Conservation (phyloP, 1,140 invertebrate species). For the Brachionus paranguensis region DNA sequence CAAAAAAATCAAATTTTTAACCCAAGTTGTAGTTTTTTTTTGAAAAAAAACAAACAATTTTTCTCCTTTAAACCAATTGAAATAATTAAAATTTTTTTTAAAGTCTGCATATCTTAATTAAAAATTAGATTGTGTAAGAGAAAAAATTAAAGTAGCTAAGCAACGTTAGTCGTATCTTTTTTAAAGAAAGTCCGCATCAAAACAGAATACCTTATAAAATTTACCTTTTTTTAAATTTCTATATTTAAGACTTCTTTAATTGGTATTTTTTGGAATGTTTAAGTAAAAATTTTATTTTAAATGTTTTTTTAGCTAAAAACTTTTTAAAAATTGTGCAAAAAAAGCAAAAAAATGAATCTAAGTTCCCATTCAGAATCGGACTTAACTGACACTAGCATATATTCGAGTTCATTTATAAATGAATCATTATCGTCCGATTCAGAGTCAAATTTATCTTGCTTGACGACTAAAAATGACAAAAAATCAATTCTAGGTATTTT, state of each 20-base stretch:
- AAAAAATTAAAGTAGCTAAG: background rate
- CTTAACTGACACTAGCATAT: background rate
- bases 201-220: background rate
- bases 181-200: background rate
- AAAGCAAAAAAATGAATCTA: background rate
- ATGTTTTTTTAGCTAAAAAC: background rate
- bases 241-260: background rate
- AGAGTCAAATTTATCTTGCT: background rate
- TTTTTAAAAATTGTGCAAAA: background rate
- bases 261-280: background rate
- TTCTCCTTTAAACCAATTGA: background rate
- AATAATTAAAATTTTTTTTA: background rate
- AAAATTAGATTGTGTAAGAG: slow-evolving; percentile 17
- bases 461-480: background rate
- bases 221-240: background rate
- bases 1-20: background rate
- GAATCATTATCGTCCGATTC: background rate
- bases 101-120: slow-evolving; percentile 23
- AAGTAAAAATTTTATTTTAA: background rate
- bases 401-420: background rate
- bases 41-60: background rate
- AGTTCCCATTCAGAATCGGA: background rate
- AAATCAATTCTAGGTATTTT: background rate
- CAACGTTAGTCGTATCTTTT: background rate
- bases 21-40: background rate